Percentiles rank a stretch among this genome's conserved stretches.
phyloP scores from a whole-genome alignment of 1,140 invertebrate genomes.

The Hycleus phaleratus region DNA sequence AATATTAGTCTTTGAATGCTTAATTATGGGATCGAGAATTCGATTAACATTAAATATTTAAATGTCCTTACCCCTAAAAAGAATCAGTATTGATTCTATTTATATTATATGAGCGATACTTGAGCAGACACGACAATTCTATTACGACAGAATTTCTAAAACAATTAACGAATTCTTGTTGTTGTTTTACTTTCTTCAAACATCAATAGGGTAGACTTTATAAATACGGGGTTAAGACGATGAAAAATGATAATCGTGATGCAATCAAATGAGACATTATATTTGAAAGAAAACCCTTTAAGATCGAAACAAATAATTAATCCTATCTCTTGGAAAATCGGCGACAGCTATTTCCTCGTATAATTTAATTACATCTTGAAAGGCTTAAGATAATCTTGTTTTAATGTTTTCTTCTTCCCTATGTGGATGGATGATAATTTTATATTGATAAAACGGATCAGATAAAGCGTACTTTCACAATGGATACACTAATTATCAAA shows the following conservation, averaged over 20 bases:
- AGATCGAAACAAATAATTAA: constrained; percentile 15
- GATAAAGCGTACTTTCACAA: too few relatives aligned
- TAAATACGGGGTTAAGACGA: not conserved
- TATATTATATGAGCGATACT: not conserved
- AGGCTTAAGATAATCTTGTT: constrained; percentile 15
- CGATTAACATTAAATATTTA: constrained; percentile 12
- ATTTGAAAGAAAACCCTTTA: not conserved
- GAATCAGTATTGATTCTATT: constrained; percentile 4
- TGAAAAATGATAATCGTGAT: constrained; percentile 9
- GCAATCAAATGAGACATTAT: not conserved
- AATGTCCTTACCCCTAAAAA: not conserved
- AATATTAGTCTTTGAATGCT: constrained; percentile 7
- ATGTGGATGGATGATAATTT: constrained; percentile 1
- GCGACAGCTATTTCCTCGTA: constrained; percentile 15
- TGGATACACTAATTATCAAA: too few relatives aligned
- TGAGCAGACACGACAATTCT: not conserved
- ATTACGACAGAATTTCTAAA: too few relatives aligned
- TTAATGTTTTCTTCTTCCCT: not conserved
- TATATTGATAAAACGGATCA: not conserved
- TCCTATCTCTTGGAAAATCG: constrained; percentile 13
- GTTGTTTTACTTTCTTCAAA: too few relatives aligned
- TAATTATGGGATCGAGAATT: constrained; percentile 9
- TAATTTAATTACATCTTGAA: constrained; percentile 16
- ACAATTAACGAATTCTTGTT: too few relatives aligned
- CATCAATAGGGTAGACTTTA: too few relatives aligned